Evolutionary conservation across 2,888 invertebrate genomes (phyloP).

Genomic region (Neocrepidodera transversa): DNA sequence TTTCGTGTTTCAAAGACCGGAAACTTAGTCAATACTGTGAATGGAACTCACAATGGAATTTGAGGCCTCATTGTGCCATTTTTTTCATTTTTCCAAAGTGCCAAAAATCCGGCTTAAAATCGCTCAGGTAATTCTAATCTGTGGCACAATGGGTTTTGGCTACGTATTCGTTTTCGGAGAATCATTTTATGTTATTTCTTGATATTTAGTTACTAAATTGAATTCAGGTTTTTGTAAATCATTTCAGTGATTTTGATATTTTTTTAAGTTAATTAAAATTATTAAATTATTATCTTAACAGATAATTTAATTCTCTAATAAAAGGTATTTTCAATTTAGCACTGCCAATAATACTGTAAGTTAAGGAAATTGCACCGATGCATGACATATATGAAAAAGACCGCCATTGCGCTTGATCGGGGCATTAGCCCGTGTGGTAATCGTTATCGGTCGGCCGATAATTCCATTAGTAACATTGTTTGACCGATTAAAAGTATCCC

Average conservation of each 20-base stretch:
- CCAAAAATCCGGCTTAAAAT: slow-evolving; percentile 15
- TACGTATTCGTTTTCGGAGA: no score
- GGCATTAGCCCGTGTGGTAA: slow-evolving; percentile 12
- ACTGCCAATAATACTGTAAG: no score
- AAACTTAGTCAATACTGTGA: slow-evolving; percentile 12
- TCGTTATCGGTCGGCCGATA: slow-evolving; percentile 17
- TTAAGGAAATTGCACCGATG: no score
- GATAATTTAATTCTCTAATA: no score
- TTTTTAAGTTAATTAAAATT: no score
- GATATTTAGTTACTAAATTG: no score
- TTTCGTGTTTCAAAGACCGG: slow-evolving; percentile 8
- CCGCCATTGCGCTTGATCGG: slow-evolving; percentile 10
- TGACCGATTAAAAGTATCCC: slow-evolving; percentile 27
- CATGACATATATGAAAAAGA: background rate
- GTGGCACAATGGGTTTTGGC: background rate
- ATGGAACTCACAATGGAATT: slow-evolving; percentile 1
- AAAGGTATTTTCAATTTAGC: no score
- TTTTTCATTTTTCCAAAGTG: slow-evolving; percentile 1
- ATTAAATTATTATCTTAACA: no score
- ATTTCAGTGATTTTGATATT: no score
- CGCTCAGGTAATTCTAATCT: background rate
- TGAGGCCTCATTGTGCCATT: slow-evolving; percentile 1
- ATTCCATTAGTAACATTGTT: slow-evolving; percentile 30
- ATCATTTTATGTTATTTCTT: no score
- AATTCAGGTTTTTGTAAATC: no score